Evolutionary conservation across 2,113 vertebrate species (phyloP), one percentile per base, ranked within the genome.

Genomic region (Panthera leo): DNA sequence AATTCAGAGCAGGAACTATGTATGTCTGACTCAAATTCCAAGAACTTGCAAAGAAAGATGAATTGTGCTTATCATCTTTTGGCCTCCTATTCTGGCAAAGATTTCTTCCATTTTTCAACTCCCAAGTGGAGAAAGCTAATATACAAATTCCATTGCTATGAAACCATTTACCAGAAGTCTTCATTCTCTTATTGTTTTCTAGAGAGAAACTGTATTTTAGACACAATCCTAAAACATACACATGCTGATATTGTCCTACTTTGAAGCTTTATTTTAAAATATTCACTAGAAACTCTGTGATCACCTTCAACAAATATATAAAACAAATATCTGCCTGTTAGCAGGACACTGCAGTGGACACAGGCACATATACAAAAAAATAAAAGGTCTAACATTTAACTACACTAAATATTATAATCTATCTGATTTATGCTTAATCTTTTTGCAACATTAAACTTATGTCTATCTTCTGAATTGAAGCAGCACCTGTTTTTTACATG

Each of bases 111-210:
- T 85, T 95, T 91, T 95, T 91, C 85, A 97, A 85, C 29, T 96
- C 58, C 42, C 55, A 95, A 89, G 87, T 84, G 31, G 53, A 94
- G 76, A 95, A 97, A 92, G 86, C 53, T 73, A 93, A 96, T 71
- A 75, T 70, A 93, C 67, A 97, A 96, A 97, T 97, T 93, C 86
- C 94, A 98, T 1, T 96, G 75, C 58, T 75, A 71, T 84, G 85
- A 96, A 97, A 97, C 76, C 93, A 97, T 96, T 93, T 95, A 95
- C 67, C 92, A 97, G 71, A 93, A 95, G n/a, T 95, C 75, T 88
- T 96, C 71, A 75, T 67, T 67, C 27, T 55, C 16, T 90, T 89
- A 94, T 19, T 93, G 27, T 83, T 97, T 97, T 93, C 91, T 85
- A 85, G n/a, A 14, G n/a, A 91, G 27, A 92, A 95, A 93, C 16